Base-by-base conservation (phyloP, 2,888 invertebrate genomes). In the Ormyrus labotus region DNA sequence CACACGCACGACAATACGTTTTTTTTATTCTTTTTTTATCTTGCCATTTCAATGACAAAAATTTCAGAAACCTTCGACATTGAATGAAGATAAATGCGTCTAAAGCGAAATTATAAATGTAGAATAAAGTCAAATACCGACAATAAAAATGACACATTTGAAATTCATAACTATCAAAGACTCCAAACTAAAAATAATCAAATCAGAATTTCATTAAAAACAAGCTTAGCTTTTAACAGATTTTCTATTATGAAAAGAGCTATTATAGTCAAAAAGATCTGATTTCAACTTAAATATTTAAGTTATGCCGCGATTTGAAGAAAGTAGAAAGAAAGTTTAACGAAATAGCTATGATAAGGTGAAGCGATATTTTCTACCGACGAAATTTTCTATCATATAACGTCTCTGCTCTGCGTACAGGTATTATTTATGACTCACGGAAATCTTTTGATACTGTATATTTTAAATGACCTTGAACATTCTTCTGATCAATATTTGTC, bases 121-220 rank as follows among this genome's bases (percentile, higher is more conserved):
- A 78, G 74, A 70, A 69, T 19, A 48, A 68, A 72, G 70, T 74
- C 73, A 73, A 76, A 68, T 64, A 61, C 57, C 67, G 81, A 81
- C 78, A 81, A 79, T 81, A 79, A 79, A 70, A 67, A 34, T 19
- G 69, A 68, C 72, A 72, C 50, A 79, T 79, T 81, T 71, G 2
- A 60, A 75, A 71, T 75, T 70, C 70, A 71, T 63, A 71, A 34
- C 47, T 64, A 57, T 51, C n/a, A 67, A 48, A 64, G 34, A 72
- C 48, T 71, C 47, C 19, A 6, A 55, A 64, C 51, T 72, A 67
- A 67, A 53, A 75, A 65, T 9, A 77, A 67, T 67, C n/a, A 50
- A 51, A 64, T 81, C 51, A 65, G 48, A 50, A 80, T 53, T 67
- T 51, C 53, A 57, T 64, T 50, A 45, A 50, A 60, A 58, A 51